Base-by-base conservation (phyloP, 2,113 vertebrate species). In the Pygoscelis antarcticus region DNA sequence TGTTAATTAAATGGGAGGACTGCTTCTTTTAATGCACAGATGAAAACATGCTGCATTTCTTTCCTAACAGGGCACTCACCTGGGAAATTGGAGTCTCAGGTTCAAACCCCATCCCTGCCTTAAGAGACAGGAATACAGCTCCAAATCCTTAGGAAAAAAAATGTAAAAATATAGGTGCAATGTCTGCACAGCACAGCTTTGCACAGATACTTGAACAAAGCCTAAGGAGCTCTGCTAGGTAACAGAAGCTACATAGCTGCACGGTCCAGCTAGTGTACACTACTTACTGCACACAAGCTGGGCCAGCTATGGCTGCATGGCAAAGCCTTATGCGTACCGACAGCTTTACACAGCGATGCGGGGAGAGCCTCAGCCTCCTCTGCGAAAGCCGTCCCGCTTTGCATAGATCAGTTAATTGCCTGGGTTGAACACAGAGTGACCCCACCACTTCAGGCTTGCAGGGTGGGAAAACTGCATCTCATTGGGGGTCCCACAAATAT, bases 231-330 rank as follows among this genome's bases (percentile, higher is more conserved):
- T 62, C 26, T 1, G 1, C 6, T 11, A 13, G 42, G 68, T 7
- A 21, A 17, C 19, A 20, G 68, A 16, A 20, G 30, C 19, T 11
- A 9, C 8, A 1, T 2, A 23, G 36, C 44, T 6, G 60, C 58
- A 9, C 0, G 51, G 58, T 10, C 64, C 55, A 4, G 42, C 61
- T 19, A 3, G 23, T 1, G 10, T 1, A 7, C 9, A 0, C 70
- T 8, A 13, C 51, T 20, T 7, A 2, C 16, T 1, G 58, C 60
- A 7, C 7, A 4, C 9, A 1, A 3, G 51, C n/a, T 4, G 34
- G 36, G 36, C 8, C 26, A 9, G 44, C 61, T 29, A 7, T 1
- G 12, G 61, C 36, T 26, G 26, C 8, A 0, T 1, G 14, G 85
- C 75, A 34, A 7, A 61, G 72, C 38, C 64, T 5, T 1, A 1